These are phyloP conservation scores for Deilephila porcellus DNA, from an alignment of 2,888 invertebrate species.

Conservation along the genomic window DNA sequence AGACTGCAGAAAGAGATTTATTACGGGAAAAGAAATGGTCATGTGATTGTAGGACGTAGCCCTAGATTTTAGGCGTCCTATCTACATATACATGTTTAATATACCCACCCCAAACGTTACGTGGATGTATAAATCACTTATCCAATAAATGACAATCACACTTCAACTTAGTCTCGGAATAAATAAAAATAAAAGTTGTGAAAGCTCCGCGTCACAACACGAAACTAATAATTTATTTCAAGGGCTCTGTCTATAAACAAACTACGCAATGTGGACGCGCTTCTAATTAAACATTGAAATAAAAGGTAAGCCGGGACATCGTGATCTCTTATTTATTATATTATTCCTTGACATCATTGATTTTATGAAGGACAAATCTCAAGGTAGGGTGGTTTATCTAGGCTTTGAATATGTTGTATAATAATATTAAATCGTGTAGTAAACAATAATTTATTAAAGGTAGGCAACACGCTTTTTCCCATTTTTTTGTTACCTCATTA, in stretches of 20 bases:
- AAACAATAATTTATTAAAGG: too few relatives aligned
- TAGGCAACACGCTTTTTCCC: too few relatives aligned
- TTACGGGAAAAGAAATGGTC: too few relatives aligned
- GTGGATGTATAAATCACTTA: too few relatives aligned
- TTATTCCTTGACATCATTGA: slow-evolving; percentile 1
- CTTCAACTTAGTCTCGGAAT: background rate
- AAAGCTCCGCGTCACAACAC: background rate
- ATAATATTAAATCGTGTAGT: background rate
- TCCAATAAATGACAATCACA: too few relatives aligned
- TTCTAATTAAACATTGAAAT: background rate
- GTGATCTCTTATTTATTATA: background rate
- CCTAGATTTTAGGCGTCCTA: too few relatives aligned
- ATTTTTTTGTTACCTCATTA: too few relatives aligned
- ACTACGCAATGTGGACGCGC: background rate
- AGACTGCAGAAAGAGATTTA: too few relatives aligned
- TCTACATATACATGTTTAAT: too few relatives aligned
- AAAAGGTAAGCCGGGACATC: background rate
- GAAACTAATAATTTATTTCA: background rate
- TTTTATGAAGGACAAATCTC: background rate
- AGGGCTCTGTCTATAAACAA: background rate
- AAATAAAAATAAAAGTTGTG: background rate
- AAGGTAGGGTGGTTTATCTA: background rate
- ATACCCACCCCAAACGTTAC: too few relatives aligned
- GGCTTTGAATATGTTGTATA: background rate
- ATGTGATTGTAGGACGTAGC: too few relatives aligned